Evolutionary conservation across 2,888 invertebrate genomes (phyloP).

Genomic region (Gandaritis pyraliata): DNA sequence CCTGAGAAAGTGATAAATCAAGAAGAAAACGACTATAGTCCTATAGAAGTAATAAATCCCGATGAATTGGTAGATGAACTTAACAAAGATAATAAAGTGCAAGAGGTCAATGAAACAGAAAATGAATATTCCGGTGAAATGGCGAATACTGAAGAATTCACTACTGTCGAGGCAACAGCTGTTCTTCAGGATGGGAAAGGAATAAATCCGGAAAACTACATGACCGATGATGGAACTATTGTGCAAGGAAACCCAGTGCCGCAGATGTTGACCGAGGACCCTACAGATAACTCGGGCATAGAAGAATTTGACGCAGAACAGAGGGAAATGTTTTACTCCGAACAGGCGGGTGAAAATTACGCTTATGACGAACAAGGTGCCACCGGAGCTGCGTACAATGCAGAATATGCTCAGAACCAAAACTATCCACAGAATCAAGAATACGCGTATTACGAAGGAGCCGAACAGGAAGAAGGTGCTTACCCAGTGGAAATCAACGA

Average conservation of each 20-base stretch:
- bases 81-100: constrained; percentile 28
- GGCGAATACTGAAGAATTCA: constrained; percentile 46
- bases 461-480: constrained; percentile 47
- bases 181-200: constrained; percentile 45
- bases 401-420: constrained; percentile 46
- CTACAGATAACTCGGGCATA: constrained; percentile 46
- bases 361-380: constrained; percentile 48
- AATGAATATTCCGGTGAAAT: constrained; percentile 46
- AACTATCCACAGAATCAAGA: constrained; percentile 52
- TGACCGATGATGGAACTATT: constrained; percentile 27
- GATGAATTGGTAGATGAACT: constrained; percentile 38
- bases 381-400: constrained; percentile 41
- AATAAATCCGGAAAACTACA: constrained; percentile 44
- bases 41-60: constrained; percentile 37
- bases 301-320: constrained; percentile 65
- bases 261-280: constrained; percentile 16
- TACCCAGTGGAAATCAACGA: constrained; percentile 58
- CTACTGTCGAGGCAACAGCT: constrained; percentile 38
- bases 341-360: constrained; percentile 48
- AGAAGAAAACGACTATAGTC: constrained; percentile 39
- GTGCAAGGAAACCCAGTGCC: constrained; percentile 25
- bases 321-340: constrained; percentile 64
- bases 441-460: constrained; percentile 59
- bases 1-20: constrained; percentile 36
- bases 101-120: constrained; percentile 22